Evolutionary conservation across 1,140 invertebrate genomes (phyloP), one percentile per base, ranked within the genome.

Genomic region (Pectinophora gossypiella): DNA sequence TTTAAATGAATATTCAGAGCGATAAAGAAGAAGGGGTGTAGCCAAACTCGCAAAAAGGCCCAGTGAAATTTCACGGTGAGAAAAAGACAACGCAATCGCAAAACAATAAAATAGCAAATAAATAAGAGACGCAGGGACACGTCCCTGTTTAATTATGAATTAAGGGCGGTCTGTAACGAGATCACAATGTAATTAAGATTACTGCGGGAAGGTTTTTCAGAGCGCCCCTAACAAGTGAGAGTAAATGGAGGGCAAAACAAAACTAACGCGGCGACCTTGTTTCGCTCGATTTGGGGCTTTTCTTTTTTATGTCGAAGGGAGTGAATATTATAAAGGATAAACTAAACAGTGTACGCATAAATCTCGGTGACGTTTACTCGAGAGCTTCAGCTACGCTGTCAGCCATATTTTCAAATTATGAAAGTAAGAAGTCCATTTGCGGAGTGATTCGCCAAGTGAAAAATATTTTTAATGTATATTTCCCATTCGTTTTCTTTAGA

Each of bases 181-280:
- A 85, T 83, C 80, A 81, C 82, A 85, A 82, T 82, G 70, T 84
- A 85, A 85, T 85, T 83, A 85, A 84, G 82, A 85, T 85, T 84
- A 85, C 82, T 77, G 82, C 68, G 75, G 66, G 70, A 66, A 67
- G 75, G 59, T 80, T 85, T 82, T 83, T 85, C 79, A 65, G 72
- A 51, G 49, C 42, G 42, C 55, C 61, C 64, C 58, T 51, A 63
- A 66, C 68, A 74, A 79, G 76, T 75, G 65, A 72, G 75, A 72
- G 70, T 76, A 82, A 82, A 76, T 75, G 72, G 64, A 63, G 59
- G 68, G 66, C 48, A 63, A 66, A 69, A 66, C 40, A 51, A 71
- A 72, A 76, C 72, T 77, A 70, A 68, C 64, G 54, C 51, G 48
- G 58, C 48, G 47, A 58, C 59, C 64, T 62, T 73, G 65, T 75